Base-by-base conservation (phyloP, 2,113 vertebrate species). In the Casuarius casuarius region DNA sequence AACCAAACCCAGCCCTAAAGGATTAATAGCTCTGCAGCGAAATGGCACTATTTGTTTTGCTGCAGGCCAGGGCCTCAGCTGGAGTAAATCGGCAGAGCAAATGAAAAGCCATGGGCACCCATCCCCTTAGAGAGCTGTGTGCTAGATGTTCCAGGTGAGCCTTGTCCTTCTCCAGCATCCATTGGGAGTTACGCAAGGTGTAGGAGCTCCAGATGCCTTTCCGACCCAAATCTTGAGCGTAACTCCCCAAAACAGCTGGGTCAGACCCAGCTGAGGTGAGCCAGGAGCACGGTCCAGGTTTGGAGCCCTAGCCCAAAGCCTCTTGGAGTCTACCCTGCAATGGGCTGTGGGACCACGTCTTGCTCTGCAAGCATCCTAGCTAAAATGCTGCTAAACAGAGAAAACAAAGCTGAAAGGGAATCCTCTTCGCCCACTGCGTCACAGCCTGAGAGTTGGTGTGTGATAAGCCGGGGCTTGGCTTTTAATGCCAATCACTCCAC, bases 241-340 rank as follows among this genome's bases (percentile, higher is more conserved):
- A 58, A n/a, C 20, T 22, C 38, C 40, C 65, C 28, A n/a, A 54
- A 78, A 59, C 86, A 94, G 44, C 22, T 38, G 33, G 61, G 20
- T 12, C 67, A 78, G 40, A 23, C 35, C 63, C 42, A 70, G 38
- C 1, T 2, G 51, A 15, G 49, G 11, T 10, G 23, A 49, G 17
- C 20, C 29, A 54, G 12, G 31, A 58, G 22, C 1, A 4, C 1
- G 0, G 44, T 16, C 20, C 77, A 38, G 49, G 4, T 83, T 66
- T 48, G 2, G 2, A 80, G 52, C 19, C 16, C 54, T 8, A 6
- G 38, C 1, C 0, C 0, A 65, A 83, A 31, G 66, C 15, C 15
- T 31, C 23, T 10, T 1, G 1, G 71, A 87, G 38, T 26, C 61
- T 20, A 8, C 2, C 74, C 21, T 26, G 49, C 70, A 61, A 74